Percentiles rank a stretch among this genome's conserved stretches.
phyloP scores from a whole-genome alignment of 2,888 invertebrate genomes.

The Luffia ferchaultella region DNA sequence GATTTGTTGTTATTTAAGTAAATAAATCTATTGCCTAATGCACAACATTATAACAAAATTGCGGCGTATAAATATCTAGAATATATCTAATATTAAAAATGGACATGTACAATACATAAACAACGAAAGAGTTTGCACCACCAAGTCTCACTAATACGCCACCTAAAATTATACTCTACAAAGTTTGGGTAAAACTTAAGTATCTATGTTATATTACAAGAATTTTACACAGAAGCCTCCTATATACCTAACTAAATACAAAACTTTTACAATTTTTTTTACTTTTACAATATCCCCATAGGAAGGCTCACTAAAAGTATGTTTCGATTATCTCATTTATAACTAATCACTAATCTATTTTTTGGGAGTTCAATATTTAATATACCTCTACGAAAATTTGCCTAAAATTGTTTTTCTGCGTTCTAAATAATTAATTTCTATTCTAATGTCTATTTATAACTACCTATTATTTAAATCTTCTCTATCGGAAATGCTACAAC shows the following conservation, averaged over 20 bases:
- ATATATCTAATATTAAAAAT: constrained; percentile 16
- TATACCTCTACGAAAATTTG: constrained; percentile 19
- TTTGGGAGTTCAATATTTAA: too few relatives aligned
- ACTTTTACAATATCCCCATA: too few relatives aligned
- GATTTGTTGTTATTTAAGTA: constrained; percentile 5
- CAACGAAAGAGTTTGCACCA: constrained; percentile 58
- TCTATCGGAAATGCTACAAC: constrained; percentile 34
- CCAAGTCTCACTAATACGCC: constrained; percentile 44
- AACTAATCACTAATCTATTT: constrained; percentile 45
- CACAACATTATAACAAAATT: constrained; percentile 22
- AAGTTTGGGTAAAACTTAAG: not conserved
- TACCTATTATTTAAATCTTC: not conserved
- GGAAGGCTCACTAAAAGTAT: too few relatives aligned
- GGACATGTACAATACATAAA: constrained; percentile 24
- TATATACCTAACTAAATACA: not conserved
- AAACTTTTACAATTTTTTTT: too few relatives aligned
- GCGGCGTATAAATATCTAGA: not conserved
- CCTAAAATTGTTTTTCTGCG: constrained; percentile 26
- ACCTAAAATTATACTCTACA: constrained; percentile 23
- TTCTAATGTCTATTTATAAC: constrained; percentile 23
- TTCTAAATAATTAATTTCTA: not conserved
- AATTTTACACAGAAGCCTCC: not conserved
- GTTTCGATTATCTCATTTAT: too few relatives aligned
- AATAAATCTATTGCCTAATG: constrained; percentile 34
- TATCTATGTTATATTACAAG: not conserved